A percentile compares a stretch with the other conserved stretches of the same genome.
phyloP scores from a whole-genome alignment of 2,888 invertebrate genomes.

The Xestobium rufovillosum region DNA sequence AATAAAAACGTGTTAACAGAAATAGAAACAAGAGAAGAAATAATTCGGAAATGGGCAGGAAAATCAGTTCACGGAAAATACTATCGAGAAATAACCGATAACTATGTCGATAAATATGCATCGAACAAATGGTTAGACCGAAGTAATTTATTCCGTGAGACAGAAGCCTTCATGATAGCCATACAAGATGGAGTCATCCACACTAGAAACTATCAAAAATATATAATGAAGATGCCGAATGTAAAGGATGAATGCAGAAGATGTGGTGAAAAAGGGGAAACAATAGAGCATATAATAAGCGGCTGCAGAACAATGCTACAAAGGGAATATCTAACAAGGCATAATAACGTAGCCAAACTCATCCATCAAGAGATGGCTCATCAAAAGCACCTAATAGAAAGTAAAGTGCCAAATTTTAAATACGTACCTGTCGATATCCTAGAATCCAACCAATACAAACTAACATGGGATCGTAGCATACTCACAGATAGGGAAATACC shows the following conservation, averaged over 20 bases:
- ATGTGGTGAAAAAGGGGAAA: constrained; percentile 16
- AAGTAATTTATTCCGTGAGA: constrained; percentile 19
- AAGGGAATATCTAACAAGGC: constrained; percentile 18
- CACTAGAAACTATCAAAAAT: constrained; percentile 15
- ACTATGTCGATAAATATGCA: constrained; percentile 11
- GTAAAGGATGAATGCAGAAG: constrained; percentile 17
- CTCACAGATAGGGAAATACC: constrained; percentile 14
- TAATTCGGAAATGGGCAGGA: constrained; percentile 4
- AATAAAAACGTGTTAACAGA: neutral
- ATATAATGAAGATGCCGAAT: constrained; percentile 14
- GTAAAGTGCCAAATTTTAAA: constrained; percentile 15
- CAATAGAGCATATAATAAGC: constrained; percentile 16
- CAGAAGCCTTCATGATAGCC: constrained; percentile 19
- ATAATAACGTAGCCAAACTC: constrained; percentile 18
- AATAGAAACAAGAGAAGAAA: constrained; percentile 8
- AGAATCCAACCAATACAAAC: constrained; percentile 8
- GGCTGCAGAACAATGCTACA: constrained; percentile 14
- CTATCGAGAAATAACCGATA: constrained; percentile 7
- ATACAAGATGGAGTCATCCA: constrained; percentile 18
- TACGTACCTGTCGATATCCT: constrained; percentile 13
- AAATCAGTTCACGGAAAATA: constrained; percentile 18
- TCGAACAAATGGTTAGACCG: constrained; percentile 13
- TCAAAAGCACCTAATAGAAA: constrained; percentile 2
- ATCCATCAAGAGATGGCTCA: constrained; percentile 14
- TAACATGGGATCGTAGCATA: constrained; percentile 17